These are phyloP conservation scores for Tanypteryx hageni DNA, from an alignment of 2,888 invertebrate genomes.

Conservation along the genomic window DNA sequence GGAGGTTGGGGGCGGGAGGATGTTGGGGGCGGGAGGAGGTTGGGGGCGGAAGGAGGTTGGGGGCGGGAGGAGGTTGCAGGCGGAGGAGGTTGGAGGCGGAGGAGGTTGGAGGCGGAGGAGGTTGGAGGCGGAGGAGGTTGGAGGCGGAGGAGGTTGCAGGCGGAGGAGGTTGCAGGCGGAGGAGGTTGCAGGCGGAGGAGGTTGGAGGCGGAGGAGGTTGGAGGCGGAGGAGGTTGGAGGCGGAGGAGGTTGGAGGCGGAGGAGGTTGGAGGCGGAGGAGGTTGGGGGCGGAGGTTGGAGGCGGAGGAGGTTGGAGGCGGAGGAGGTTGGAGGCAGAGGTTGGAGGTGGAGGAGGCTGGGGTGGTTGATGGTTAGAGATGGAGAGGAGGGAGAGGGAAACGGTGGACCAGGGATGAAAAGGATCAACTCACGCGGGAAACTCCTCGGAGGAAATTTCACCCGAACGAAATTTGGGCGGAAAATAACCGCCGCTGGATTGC, in stretches of 20 bases:
- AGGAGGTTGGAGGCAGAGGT: too few species aligned
- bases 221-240: not conserved
- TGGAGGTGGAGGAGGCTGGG: too few species aligned
- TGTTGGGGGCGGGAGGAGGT: not conserved
- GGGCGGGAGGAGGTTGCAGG: too few species aligned
- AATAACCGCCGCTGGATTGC: too few species aligned
- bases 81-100: not conserved
- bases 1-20: not conserved
- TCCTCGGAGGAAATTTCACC: too few species aligned
- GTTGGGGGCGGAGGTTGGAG: not conserved
- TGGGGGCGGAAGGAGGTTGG: conserved; percentile 55
- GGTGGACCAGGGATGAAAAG: too few species aligned
- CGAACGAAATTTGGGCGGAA: too few species aligned
- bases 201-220: conserved; percentile 53
- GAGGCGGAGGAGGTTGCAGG: not conserved
- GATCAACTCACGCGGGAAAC: too few species aligned
- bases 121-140: not conserved
- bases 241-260: conserved; percentile 31
- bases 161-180: conserved; percentile 22
- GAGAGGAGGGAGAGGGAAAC: too few species aligned
- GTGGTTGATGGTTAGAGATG: too few species aligned
- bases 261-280: conserved; percentile 3
- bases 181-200: not conserved
- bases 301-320: conserved; percentile 54
- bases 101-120: conserved; percentile 41